Percentiles rank a stretch among this genome's conserved stretches.
Conservation (phyloP, 2,888 invertebrate genomes). For the Thalpophila matura region DNA sequence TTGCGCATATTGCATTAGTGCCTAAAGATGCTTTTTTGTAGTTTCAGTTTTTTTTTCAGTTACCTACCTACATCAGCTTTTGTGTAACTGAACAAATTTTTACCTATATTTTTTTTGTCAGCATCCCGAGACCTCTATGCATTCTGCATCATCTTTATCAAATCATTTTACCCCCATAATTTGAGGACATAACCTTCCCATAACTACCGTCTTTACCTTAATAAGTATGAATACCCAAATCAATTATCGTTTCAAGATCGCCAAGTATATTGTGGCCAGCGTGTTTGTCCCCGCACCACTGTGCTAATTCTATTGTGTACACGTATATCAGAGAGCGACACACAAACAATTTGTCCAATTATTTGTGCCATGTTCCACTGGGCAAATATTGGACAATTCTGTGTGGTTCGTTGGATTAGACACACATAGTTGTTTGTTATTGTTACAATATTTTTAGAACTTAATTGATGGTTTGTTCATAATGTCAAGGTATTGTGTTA, state of each 20-base stretch:
- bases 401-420: constrained; percentile 58
- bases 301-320: constrained; percentile 59
- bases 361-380: constrained; percentile 72
- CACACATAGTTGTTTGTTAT: constrained; percentile 36
- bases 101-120: too few relatives aligned
- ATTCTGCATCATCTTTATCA: background rate
- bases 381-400: constrained; percentile 71
- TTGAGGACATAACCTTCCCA: too few relatives aligned
- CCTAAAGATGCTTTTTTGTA: too few relatives aligned
- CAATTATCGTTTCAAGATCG: constrained; percentile 41
- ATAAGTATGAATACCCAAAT: constrained; percentile 26
- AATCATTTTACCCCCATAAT: background rate
- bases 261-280: constrained; percentile 56
- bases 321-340: constrained; percentile 67
- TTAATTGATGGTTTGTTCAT: background rate
- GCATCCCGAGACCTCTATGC: too few relatives aligned
- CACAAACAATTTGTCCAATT: constrained; percentile 78
- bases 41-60: too few relatives aligned
- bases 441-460: constrained; percentile 23
- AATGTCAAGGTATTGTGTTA: too few relatives aligned
- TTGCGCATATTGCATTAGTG: too few relatives aligned
- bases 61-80: too few relatives aligned
- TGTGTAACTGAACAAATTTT: too few relatives aligned
- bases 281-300: constrained; percentile 55
- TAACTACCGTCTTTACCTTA: background rate